Evolutionary conservation across 2,888 invertebrate genomes (phyloP).

Genomic region (Aplocera efformata): DNA sequence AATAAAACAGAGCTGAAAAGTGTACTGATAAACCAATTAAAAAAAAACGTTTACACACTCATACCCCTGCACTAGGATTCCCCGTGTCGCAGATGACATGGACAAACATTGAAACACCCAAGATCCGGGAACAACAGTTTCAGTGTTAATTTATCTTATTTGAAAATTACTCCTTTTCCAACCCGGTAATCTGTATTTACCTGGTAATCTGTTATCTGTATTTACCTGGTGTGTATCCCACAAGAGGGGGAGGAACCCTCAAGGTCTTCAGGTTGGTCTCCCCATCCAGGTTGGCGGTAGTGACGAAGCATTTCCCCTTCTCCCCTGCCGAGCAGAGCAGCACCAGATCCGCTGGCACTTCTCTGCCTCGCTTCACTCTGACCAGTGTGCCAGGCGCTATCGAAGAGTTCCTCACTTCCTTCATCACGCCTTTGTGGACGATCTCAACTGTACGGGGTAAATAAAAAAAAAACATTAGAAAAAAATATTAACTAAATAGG

Average conservation of each 20-base stretch:
- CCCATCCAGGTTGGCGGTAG: slow-evolving; percentile 93
- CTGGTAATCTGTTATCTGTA: not conserved
- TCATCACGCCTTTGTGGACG: slow-evolving; percentile 75
- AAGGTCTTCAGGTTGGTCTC: slow-evolving; percentile 88
- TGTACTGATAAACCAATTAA: too few species aligned
- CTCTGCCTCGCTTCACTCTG: slow-evolving; percentile 84
- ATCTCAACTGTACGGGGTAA: slow-evolving; percentile 70
- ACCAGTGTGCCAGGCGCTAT: slow-evolving; percentile 90
- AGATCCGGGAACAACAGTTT: too few species aligned
- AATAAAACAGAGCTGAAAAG: too few species aligned
- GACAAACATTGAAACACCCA: too few species aligned
- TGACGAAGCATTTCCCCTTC: slow-evolving; percentile 87
- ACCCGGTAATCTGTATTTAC: too few species aligned
- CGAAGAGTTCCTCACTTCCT: slow-evolving; percentile 76
- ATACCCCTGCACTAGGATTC: too few species aligned
- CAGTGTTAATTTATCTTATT: too few species aligned
- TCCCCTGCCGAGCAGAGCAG: slow-evolving; percentile 85
- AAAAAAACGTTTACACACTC: too few species aligned
- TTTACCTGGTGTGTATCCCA: slow-evolving; percentile 66
- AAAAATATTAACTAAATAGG: too few species aligned
- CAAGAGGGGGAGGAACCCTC: slow-evolving; percentile 63
- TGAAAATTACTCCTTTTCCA: too few species aligned
- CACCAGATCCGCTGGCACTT: slow-evolving; percentile 91
- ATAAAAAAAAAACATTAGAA: too few species aligned
- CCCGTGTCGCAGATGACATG: too few species aligned